Evolutionary conservation across 30 jellyfish, hydroid and myxozoan genomes (phyloP).

Genomic region (Turritopsis rubra): DNA sequence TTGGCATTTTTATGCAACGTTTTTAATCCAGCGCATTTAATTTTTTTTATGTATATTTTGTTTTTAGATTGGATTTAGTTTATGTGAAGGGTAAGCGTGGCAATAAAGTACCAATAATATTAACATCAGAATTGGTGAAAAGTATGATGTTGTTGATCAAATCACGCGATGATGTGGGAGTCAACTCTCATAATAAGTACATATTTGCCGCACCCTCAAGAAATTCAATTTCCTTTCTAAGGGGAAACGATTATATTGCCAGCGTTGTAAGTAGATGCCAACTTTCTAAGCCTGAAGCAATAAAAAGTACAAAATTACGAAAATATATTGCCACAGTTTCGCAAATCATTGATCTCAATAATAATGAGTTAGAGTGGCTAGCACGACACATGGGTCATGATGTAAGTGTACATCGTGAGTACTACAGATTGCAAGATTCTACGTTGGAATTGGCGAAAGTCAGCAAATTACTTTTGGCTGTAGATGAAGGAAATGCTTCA

Average conservation of each 20-base stretch:
- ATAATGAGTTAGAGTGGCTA: constrained; percentile 40
- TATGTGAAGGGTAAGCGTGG: constrained; percentile 25
- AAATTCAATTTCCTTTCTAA: constrained; percentile 24
- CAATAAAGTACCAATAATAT: constrained; percentile 15
- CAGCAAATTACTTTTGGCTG: constrained; percentile 46
- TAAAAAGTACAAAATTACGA: constrained; percentile 34
- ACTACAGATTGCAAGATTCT: constrained; percentile 45
- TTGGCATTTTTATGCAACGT: no score
- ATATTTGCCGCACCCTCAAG: constrained; percentile 49
- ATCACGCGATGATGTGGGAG: constrained; percentile 32
- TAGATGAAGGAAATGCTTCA: constrained; percentile 42
- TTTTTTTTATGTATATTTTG: not conserved
- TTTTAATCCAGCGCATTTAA: no score
- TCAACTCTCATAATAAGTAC: constrained; percentile 20
- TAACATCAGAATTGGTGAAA: constrained; percentile 1
- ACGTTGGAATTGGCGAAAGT: constrained; percentile 52
- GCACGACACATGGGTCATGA: constrained; percentile 62
- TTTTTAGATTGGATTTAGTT: constrained; percentile 25
- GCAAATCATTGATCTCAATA: constrained; percentile 38
- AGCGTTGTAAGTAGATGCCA: constrained; percentile 17
- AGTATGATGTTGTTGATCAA: not conserved
- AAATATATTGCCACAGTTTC: constrained; percentile 50
- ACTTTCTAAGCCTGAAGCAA: constrained; percentile 31
- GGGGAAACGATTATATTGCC: constrained; percentile 38
- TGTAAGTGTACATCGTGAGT: constrained; percentile 45